Evolutionary conservation across 2,113 vertebrate genomes (phyloP).

Genomic region (Anhinga anhinga): DNA sequence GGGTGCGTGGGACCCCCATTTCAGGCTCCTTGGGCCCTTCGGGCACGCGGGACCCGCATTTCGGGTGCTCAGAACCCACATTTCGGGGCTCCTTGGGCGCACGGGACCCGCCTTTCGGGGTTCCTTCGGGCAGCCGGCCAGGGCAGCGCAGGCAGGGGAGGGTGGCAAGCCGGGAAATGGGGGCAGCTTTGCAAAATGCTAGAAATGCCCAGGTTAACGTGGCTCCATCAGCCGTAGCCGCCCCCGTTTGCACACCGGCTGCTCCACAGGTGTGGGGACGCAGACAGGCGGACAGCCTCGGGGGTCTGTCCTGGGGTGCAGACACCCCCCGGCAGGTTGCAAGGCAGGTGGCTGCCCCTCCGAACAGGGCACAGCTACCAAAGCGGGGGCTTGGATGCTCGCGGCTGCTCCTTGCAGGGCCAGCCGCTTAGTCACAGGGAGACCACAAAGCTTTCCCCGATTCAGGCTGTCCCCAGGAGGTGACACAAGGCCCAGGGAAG

Average conservation of each 20-base stretch:
- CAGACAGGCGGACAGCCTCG: background rate
- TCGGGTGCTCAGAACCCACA: no score
- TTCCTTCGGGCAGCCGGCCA: background rate
- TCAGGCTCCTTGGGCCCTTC: no score
- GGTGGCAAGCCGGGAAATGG: background rate
- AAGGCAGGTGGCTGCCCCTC: no score
- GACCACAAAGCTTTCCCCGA: background rate
- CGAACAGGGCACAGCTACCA: background rate
- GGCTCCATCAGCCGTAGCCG: background rate
- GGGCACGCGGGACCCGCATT: no score
- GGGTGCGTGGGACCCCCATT: no score
- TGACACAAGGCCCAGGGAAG: background rate
- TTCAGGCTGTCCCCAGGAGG: background rate
- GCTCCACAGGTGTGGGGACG: background rate
- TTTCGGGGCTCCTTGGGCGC: background rate
- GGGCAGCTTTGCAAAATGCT: fast-evolving
- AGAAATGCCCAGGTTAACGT: fast-evolving
- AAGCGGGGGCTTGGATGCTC: fast-evolving
- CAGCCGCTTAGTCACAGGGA: background rate
- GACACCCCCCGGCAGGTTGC: background rate
- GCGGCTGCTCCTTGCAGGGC: background rate
- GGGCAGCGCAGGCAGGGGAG: no score
- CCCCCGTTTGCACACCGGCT: no score
- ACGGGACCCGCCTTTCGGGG: background rate
- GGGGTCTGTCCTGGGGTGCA: no score